A percentile compares a stretch with the other conserved stretches of the same genome.
Evolutionary conservation across 2,797 vertebrate genomes (phyloP).

Genomic region (Anguilla anguilla): DNA sequence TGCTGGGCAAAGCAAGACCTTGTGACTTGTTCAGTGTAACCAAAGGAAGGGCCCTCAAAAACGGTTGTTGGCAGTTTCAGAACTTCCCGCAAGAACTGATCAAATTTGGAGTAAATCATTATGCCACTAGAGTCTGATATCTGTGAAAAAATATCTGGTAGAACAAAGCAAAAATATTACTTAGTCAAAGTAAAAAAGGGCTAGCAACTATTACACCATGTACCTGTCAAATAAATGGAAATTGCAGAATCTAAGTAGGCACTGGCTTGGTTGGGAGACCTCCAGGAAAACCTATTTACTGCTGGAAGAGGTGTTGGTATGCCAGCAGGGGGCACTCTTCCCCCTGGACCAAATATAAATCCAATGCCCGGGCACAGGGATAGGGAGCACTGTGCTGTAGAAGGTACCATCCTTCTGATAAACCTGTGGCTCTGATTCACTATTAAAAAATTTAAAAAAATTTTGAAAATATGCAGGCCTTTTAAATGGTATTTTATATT

Average conservation of each 20-base stretch:
- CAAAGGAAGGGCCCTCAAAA: constrained; percentile 97
- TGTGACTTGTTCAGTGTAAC: constrained; percentile 92
- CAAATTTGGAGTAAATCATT: constrained; percentile 90
- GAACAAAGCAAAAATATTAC: constrained; percentile 37
- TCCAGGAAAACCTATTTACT: neutral
- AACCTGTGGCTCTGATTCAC: neutral
- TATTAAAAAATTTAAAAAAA: neutral
- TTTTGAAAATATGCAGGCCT: too few relatives aligned
- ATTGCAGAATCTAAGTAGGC: neutral
- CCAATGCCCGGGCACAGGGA: neutral
- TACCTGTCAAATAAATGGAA: neutral
- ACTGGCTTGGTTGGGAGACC: neutral
- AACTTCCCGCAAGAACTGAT: constrained; percentile 90
- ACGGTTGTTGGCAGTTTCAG: constrained; percentile 93
- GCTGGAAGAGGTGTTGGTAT: neutral
- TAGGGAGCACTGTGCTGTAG: neutral
- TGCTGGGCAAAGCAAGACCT: constrained; percentile 91
- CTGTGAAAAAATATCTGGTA: constrained; percentile 95
- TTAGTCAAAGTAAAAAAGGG: neutral
- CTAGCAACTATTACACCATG: too few relatives aligned
- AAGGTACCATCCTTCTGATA: neutral
- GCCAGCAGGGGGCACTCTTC: neutral
- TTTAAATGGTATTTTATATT: too few relatives aligned
- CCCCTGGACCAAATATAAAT: neutral
- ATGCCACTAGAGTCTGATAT: constrained; percentile 91